Evolutionary conservation across 2,113 vertebrate species (phyloP).

Genomic region (Leucoraja erinaceus): DNA sequence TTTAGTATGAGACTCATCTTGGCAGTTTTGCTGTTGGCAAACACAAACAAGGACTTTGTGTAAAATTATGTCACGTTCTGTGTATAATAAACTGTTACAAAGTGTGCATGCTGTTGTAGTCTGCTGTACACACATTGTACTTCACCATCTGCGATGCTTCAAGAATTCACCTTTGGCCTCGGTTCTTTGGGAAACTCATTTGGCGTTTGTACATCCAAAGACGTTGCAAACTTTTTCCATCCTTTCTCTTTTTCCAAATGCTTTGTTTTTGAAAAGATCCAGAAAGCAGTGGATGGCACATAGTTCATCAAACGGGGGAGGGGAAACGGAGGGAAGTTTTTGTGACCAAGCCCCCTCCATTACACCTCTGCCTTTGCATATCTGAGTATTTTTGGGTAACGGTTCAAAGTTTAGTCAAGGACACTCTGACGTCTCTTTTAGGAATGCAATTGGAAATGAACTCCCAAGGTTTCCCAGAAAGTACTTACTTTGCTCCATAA

Average conservation of each 20-base stretch:
- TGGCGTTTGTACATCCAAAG: not conserved
- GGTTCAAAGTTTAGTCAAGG: conserved; percentile 10
- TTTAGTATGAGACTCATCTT: not conserved
- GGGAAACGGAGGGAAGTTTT: not conserved
- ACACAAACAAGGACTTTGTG: not conserved
- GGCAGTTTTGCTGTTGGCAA: not conserved
- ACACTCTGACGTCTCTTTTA: not conserved
- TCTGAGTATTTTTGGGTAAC: not conserved
- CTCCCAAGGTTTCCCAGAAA: not conserved
- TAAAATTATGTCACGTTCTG: not conserved
- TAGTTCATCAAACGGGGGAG: not conserved
- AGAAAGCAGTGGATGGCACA: not conserved
- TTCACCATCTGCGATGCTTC: not conserved
- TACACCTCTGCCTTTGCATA: not conserved
- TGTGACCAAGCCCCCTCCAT: not conserved
- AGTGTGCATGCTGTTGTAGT: not conserved
- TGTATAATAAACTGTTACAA: not conserved
- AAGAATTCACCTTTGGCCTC: conserved; percentile 5
- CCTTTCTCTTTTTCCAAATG: not conserved
- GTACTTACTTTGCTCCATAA: not conserved
- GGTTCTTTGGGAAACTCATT: conserved; percentile 14
- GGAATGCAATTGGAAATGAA: not conserved
- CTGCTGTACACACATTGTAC: not conserved
- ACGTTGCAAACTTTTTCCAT: not conserved
- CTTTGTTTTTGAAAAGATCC: not conserved